Evolutionary conservation across 2,888 invertebrate genomes (phyloP).

Genomic region (Pollenia amentaria): DNA sequence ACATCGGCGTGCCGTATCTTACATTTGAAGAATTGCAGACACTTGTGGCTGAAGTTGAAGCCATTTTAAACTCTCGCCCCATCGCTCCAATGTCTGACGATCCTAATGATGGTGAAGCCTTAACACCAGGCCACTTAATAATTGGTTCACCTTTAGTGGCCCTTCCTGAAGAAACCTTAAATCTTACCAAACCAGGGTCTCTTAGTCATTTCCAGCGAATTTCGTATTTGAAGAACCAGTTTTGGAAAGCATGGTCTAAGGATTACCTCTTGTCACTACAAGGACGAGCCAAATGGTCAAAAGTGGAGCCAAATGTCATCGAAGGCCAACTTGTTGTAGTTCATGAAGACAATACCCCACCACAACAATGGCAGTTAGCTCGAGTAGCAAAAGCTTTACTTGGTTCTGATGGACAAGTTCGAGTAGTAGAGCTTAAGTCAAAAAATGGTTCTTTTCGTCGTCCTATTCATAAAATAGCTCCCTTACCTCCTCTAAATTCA

Average conservation of each 20-base stretch:
- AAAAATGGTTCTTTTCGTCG: constrained; percentile 36
- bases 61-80: no score
- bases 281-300: constrained; percentile 62
- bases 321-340: constrained; percentile 66
- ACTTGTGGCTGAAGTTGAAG: background rate
- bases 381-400: constrained; percentile 35
- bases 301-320: constrained; percentile 45
- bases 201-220: background rate
- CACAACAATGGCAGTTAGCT: constrained; percentile 66
- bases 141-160: background rate
- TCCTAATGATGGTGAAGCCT: background rate
- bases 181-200: background rate
- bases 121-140: background rate
- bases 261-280: constrained; percentile 62
- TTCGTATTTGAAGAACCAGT: background rate
- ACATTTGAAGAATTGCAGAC: constrained; percentile 3
- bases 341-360: constrained; percentile 69
- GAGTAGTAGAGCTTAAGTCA: constrained; percentile 61
- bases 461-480: constrained; percentile 43
- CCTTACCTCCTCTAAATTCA: constrained; percentile 7
- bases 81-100: no score
- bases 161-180: background rate
- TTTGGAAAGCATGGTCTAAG: constrained; percentile 58
- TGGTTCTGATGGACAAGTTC: constrained; percentile 59
- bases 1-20: background rate